Evolutionary conservation across 2,797 vertebrate species (phyloP).

Genomic region (Neosilurus mollespiculum): DNA sequence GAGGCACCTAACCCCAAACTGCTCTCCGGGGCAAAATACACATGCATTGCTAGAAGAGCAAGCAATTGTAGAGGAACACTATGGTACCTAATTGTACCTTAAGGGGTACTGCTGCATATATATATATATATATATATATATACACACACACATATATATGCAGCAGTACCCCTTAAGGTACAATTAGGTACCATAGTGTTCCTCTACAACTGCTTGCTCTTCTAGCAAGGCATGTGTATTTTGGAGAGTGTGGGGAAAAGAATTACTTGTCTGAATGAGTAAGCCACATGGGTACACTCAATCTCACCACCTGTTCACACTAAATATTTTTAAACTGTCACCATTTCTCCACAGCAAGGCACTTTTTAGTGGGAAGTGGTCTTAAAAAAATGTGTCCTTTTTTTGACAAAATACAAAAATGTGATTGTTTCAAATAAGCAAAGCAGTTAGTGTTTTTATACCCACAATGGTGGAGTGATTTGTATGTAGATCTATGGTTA

Average conservation of each 20-base stretch:
- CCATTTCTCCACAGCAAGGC: background rate
- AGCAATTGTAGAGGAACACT: too few relatives aligned
- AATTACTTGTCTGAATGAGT: background rate
- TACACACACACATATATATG: too few relatives aligned
- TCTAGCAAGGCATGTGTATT: too few relatives aligned
- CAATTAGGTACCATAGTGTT: too few relatives aligned
- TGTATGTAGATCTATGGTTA: background rate
- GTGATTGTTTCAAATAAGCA: background rate
- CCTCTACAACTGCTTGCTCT: too few relatives aligned
- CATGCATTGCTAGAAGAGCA: too few relatives aligned
- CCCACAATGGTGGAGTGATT: background rate
- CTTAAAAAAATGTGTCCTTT: too few relatives aligned
- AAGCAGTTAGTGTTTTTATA: background rate
- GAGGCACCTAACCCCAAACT: too few relatives aligned
- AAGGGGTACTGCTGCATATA: too few relatives aligned
- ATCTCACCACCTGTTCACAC: slow-evolving; percentile 23
- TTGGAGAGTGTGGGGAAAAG: background rate
- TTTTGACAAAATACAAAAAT: background rate
- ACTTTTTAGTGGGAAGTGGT: background rate
- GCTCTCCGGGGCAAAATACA: background rate
- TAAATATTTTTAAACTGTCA: slow-evolving; percentile 10
- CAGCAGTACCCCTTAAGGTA: too few relatives aligned
- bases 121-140: too few relatives aligned
- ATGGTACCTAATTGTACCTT: too few relatives aligned
- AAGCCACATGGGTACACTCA: slow-evolving; percentile 9